A percentile compares a stretch with the other conserved stretches of the same genome.
Evolutionary conservation across 2,113 vertebrate species (phyloP).

Genomic region (Perca flavescens): DNA sequence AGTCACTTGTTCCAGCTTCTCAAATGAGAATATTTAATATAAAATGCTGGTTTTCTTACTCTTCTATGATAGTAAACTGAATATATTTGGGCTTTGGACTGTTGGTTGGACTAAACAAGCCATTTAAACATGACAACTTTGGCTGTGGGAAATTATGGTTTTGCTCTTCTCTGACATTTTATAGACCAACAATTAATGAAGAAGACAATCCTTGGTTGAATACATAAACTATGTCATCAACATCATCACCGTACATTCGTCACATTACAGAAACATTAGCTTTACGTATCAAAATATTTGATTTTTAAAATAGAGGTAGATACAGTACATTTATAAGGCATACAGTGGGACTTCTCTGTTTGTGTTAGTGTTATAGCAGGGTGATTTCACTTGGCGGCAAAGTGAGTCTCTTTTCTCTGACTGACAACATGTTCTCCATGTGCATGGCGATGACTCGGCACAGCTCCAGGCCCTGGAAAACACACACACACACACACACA

Average conservation of each 20-base stretch:
- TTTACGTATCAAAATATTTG: conserved; percentile 49
- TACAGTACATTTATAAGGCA: conserved; percentile 49
- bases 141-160: conserved; percentile 6
- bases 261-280: conserved; percentile 12
- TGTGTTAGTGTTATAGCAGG: conserved; percentile 84
- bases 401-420: conserved; percentile 93
- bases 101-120: neutral
- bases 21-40: neutral
- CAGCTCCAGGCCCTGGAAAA: conserved; percentile 91
- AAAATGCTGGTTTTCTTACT: neutral
- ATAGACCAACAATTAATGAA: neutral
- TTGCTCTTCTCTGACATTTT: neutral
- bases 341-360: conserved; percentile 18
- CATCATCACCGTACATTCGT: neutral
- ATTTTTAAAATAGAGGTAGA: conserved; percentile 71
- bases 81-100: neutral
- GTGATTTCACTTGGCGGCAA: conserved; percentile 98
- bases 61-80: neutral
- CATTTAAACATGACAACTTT: neutral
- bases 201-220: neutral
- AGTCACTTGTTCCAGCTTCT: neutral
- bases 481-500: conserved; percentile 23
- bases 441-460: conserved; percentile 94
- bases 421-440: conserved; percentile 91
- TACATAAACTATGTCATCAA: neutral